Conservation (phyloP, 1,140 invertebrate species). For the Aleiodes sp. region DNA sequence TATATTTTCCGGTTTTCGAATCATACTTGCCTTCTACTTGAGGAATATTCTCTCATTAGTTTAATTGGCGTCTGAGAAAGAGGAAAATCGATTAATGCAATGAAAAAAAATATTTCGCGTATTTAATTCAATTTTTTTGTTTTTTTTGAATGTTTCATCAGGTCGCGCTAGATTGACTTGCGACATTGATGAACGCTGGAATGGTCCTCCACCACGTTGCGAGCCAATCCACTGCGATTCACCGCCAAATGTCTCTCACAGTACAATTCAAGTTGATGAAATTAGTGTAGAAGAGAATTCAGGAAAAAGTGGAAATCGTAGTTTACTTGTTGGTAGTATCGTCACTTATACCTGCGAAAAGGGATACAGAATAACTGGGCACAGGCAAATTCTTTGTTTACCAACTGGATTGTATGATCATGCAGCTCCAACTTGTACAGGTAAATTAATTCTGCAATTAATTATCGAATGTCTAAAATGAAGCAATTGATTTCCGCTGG, state of each 20-base stretch:
- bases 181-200: slow-evolving; percentile 93
- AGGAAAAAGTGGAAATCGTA: slow-evolving; percentile 60
- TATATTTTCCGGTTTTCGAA: no score
- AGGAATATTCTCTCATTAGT: no score
- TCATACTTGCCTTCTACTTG: no score
- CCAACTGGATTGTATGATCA: slow-evolving; percentile 83
- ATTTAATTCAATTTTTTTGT: not conserved
- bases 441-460: slow-evolving; percentile 62
- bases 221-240: slow-evolving; percentile 83
- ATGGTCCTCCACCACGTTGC: slow-evolving; percentile 89
- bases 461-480: no score
- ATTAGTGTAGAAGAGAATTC: slow-evolving; percentile 46
- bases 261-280: slow-evolving; percentile 71
- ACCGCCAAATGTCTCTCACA: slow-evolving; percentile 77
- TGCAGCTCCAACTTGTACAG: slow-evolving; percentile 75
- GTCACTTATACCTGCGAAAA: slow-evolving; percentile 81
- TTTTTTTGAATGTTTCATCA: slow-evolving; percentile 33
- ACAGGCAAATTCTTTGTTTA: slow-evolving; percentile 75
- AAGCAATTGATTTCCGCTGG: no score
- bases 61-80: no score
- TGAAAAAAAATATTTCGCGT: no score
- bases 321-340: slow-evolving; percentile 74
- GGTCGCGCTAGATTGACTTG: slow-evolving; percentile 84
- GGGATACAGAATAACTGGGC: slow-evolving; percentile 77
- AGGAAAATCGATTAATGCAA: no score